Evolutionary conservation across 1,140 invertebrate genomes (phyloP), one percentile per base, ranked within the genome.

Genomic region (Ctenoplectra terminalis): DNA sequence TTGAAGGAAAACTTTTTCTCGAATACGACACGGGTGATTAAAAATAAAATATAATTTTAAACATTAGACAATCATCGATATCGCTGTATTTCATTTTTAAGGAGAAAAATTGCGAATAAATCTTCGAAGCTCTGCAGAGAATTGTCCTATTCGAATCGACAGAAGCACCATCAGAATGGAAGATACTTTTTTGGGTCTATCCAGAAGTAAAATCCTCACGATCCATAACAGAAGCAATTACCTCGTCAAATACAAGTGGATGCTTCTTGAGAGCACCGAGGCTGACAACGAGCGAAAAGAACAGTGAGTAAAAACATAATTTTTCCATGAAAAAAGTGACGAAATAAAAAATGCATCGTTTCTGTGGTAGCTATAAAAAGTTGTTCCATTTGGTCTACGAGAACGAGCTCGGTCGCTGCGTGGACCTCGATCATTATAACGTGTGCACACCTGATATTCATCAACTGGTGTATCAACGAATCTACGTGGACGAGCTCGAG

Each of bases 211-310:
- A 37, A 82, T 54, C 29, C 26, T 94, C 4, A 91, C 85, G n/a
- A 90, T 95, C 29, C 76, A 89, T 17, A 95, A 95, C 83, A 88
- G 92, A 37, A 94, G 93, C 82, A 85, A 93, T 37, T 89, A 93
- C 54, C 52, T 90, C 6, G 86, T 93, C 8, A 84, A 90, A 8
- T 94, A 92, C 66, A 77, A 89, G n/a, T 95, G 94, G 94, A 92
- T 93, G 87, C 80, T 80, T 34, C 87, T 89, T 40, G 72, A 90
- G 67, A 81, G 81, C 43, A 48, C 13, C 0, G 79, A 90, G 23
- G 72, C 82, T 9, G 91, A 94, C 56, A 13, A 80, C 17, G 67
- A 84, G 48, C 63, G 83, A 50, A 87, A 61, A 61, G 81, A 89
- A 74, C 79, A 85, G 91, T 92, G 85, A 80, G 73, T 29, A 26